Evolutionary conservation across 2,113 vertebrate species (phyloP).

Genomic region (Rhynchomys soricoides): DNA sequence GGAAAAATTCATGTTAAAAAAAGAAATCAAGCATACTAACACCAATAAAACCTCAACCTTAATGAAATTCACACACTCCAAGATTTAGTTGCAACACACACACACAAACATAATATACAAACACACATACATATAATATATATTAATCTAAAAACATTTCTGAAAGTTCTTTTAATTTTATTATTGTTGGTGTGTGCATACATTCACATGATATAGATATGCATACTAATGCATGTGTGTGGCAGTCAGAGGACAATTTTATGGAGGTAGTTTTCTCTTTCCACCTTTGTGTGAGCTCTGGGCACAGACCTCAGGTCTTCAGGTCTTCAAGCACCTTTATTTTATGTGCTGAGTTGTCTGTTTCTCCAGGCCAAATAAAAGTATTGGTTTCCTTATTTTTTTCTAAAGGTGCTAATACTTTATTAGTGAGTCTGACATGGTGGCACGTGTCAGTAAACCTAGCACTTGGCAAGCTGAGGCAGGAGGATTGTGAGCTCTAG

Average conservation of each 20-base stretch:
- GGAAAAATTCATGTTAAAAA: background rate
- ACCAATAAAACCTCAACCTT: slow-evolving; percentile 33
- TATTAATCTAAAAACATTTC: background rate
- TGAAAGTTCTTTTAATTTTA: background rate
- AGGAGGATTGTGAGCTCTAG: background rate
- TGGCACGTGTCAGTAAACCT: background rate
- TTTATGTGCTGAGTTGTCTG: background rate
- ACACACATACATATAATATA: background rate
- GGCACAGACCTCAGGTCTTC: background rate
- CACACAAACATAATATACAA: background rate
- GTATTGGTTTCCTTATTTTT: background rate
- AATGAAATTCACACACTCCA: slow-evolving; percentile 28
- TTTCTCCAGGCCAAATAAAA: background rate
- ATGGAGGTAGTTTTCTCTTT: background rate
- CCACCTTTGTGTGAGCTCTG: background rate
- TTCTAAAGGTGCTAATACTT: slow-evolving; percentile 5
- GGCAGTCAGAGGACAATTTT: background rate
- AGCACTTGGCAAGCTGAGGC: background rate
- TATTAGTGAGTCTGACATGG: background rate
- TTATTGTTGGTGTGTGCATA: background rate
- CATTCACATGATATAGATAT: background rate
- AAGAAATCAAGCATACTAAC: slow-evolving; percentile 41
- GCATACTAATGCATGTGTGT: background rate
- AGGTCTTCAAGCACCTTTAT: background rate
- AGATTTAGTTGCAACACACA: slow-evolving; percentile 16